Conservation (phyloP, 2,797 vertebrate genomes). For the Sus cebifrons region DNA sequence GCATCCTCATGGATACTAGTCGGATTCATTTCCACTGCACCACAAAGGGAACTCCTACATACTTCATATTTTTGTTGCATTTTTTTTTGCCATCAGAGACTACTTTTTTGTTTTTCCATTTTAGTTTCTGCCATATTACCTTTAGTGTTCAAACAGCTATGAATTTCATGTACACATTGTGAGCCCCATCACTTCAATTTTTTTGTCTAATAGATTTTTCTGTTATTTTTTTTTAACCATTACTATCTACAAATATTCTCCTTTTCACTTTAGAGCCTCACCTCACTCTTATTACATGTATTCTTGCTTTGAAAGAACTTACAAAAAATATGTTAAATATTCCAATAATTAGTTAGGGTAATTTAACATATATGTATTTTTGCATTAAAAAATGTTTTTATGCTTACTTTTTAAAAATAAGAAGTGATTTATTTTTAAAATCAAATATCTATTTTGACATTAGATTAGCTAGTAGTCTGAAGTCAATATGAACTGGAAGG, state of each 20-base stretch:
- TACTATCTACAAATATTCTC: background rate
- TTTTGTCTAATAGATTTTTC: background rate
- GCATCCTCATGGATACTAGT: too few relatives aligned
- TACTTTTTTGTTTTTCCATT: background rate
- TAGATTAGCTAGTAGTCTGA: background rate
- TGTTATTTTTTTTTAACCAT: background rate
- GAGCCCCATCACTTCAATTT: background rate
- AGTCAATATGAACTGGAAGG: background rate
- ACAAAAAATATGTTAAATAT: background rate
- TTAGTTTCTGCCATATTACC: slow-evolving; percentile 18
- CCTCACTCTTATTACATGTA: background rate
- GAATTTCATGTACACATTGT: background rate
- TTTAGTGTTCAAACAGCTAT: background rate
- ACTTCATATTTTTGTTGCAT: too few relatives aligned
- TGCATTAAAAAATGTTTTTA: background rate
- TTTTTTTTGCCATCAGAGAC: background rate
- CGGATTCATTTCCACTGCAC: too few relatives aligned
- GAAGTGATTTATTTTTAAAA: background rate
- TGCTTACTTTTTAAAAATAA: background rate
- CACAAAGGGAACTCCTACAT: too few relatives aligned
- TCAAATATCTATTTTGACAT: slow-evolving; percentile 21
- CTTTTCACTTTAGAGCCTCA: background rate
- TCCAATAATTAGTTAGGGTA: background rate
- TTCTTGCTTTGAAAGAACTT: slow-evolving; percentile 27
- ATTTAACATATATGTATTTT: background rate